phyloP scores from a whole-genome alignment of 2,888 invertebrate genomes.

The Rambutsinella grinnellia region DNA sequence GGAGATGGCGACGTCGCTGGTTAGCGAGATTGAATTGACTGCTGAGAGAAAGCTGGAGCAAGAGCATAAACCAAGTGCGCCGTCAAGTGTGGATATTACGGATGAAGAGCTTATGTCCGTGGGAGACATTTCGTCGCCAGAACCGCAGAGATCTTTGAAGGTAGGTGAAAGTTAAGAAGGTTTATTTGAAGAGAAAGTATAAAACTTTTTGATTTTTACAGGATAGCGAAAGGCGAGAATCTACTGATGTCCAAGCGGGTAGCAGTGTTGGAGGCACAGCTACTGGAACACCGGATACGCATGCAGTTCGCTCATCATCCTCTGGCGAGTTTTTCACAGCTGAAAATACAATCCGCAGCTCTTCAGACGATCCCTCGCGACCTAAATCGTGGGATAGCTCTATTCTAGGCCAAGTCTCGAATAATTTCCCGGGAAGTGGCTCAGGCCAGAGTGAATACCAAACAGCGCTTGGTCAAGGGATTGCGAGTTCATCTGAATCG shows the following conservation, averaged over 20 bases:
- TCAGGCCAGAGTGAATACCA: constrained; percentile 62
- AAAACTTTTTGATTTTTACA: constrained; percentile 20
- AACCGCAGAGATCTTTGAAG: constrained; percentile 72
- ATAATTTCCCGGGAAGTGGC: constrained; percentile 59
- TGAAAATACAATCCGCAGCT: constrained; percentile 60
- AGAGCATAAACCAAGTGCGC: constrained; percentile 41
- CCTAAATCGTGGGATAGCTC: constrained; percentile 66
- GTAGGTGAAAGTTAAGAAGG: constrained; percentile 27
- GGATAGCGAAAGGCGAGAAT: constrained; percentile 34
- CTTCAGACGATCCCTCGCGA: constrained; percentile 64
- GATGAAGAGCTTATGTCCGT: constrained; percentile 80
- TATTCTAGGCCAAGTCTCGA: constrained; percentile 64
- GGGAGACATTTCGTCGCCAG: constrained; percentile 78
- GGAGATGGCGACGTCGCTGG: constrained; percentile 71
- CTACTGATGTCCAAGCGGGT: constrained; percentile 28
- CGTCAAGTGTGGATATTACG: constrained; percentile 73
- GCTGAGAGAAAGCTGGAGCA: constrained; percentile 70
- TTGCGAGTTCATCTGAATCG: constrained; percentile 60
- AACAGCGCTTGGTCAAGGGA: constrained; percentile 61
- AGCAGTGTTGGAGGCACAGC: constrained; percentile 42
- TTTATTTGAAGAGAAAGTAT: background rate
- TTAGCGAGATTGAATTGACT: constrained; percentile 73
- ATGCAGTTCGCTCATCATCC: constrained; percentile 62
- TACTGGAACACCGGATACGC: constrained; percentile 61
- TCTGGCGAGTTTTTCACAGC: constrained; percentile 65